These are phyloP conservation scores for Phenganax stokvisi DNA, from an alignment of 92 coral and sea anemone species.

Conservation along the genomic window DNA sequence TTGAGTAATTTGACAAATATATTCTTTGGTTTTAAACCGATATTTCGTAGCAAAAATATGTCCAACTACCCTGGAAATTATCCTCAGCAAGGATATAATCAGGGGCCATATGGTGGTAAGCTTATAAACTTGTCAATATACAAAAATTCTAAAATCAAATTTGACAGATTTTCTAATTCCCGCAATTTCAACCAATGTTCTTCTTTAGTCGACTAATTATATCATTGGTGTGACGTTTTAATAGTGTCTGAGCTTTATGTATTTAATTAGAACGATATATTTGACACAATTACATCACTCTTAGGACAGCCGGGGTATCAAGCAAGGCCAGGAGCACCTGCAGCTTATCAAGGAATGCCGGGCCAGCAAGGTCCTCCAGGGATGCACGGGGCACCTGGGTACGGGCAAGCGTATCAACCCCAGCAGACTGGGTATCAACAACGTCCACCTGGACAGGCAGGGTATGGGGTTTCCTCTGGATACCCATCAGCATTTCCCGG, in stretches of 20 bases:
- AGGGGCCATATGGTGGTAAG: constrained; percentile 17
- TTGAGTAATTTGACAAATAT: background rate
- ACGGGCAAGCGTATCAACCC: constrained; percentile 8
- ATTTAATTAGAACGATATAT: background rate
- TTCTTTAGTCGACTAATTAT: too few species aligned
- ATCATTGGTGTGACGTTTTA: too few species aligned
- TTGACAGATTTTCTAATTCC: background rate
- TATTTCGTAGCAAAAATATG: background rate
- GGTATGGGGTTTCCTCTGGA: constrained; percentile 41
- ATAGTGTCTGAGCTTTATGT: too few species aligned
- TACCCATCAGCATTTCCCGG: constrained; percentile 52
- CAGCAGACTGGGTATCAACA: constrained; percentile 11
- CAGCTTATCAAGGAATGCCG: constrained; percentile 27
- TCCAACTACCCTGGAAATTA: constrained; percentile 37
- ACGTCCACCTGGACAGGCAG: constrained; percentile 25
- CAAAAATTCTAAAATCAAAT: background rate
- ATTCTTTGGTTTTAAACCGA: background rate
- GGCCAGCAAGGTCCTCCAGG: constrained; percentile 20
- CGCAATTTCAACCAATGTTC: too few species aligned
- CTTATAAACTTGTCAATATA: background rate
- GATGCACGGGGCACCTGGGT: background rate
- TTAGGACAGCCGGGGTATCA: constrained; percentile 7
- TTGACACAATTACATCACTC: background rate
- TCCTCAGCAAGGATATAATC: constrained; percentile 9
- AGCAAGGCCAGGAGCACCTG: constrained; percentile 29